Conservation (phyloP, 2,888 invertebrate species). For the Lumbricus terrestris region DNA sequence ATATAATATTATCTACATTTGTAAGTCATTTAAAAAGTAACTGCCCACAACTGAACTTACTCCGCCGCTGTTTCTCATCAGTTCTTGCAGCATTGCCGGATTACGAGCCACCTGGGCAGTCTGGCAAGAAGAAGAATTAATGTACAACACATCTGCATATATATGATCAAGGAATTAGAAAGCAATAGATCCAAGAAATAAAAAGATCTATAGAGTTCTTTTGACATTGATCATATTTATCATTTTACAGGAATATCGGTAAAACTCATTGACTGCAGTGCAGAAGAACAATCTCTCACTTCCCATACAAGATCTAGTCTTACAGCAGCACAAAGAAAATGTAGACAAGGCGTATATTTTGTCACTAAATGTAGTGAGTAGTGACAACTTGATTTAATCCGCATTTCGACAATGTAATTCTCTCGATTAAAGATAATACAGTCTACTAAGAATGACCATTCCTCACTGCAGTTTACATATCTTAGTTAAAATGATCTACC, state of each 20-base stretch:
- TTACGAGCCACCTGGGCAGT: constrained; percentile 94
- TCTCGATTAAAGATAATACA: no score
- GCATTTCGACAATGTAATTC: no score
- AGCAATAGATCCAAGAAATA: not conserved
- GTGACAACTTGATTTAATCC: no score
- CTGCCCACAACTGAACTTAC: not conserved
- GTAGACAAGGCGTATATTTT: not conserved
- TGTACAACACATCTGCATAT: not conserved
- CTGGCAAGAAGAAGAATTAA: constrained; percentile 44
- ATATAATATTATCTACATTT: no score
- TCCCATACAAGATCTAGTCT: no score
- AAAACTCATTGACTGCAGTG: not conserved
- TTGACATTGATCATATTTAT: no score
- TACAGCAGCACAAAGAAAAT: no score
- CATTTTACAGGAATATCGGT: not conserved
- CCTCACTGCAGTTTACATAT: not conserved
- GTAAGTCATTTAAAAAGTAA: no score
- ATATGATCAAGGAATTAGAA: not conserved
- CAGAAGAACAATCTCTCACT: not conserved
- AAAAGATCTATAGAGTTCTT: not conserved
- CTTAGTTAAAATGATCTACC: not conserved
- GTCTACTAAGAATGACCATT: no score
- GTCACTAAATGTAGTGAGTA: no score
- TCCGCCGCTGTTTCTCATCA: constrained; percentile 68
- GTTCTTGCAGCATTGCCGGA: constrained; percentile 93